Evolutionary conservation across 2,888 invertebrate genomes (phyloP), one percentile per base, ranked within the genome.

Genomic region (Myopa tessellatipennis): DNA sequence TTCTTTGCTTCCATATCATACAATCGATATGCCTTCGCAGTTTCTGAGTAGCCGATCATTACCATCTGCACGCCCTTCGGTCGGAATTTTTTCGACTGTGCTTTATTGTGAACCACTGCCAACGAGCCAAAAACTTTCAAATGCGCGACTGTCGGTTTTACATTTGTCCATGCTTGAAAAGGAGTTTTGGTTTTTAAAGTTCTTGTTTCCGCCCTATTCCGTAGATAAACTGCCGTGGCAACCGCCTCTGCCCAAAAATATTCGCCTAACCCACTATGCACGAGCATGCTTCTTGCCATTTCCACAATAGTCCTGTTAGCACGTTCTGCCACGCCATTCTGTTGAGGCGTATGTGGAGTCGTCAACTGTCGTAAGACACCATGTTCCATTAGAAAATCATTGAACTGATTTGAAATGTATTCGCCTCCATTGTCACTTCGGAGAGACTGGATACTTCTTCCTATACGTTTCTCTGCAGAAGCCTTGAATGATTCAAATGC

Each of bases 221-320:
- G 77, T 55, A 78, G 60, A 65, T 78, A 80, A 8, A 77, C 74
- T 16, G 79, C 76, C 34, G 79, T 80, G 12, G 69, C 45, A 52
- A 69, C 69, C 18, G 69, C 81, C 6, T 81, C 81, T 18, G 76
- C 82, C 73, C 83, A 83, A n/a, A 82, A 73, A n/a, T 76, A 45
- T 61, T 79, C 85, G 82, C 45, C 82, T 6, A 84, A 34, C 4
- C 78, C 79, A 40, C 80, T 72, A 18, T 83, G 78, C 0, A 81
- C 52, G 26, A 87, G 58, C 82, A 86, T 83, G 16, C 82, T 79
- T 14, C 85, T 79, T 4, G 85, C 84, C 73, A 81, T 81, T 58
- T 85, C 84, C 34, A 84, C 67, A n/a, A 80, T 36, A 3, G 80
- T 79, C 14, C 79, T 65, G 74, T 80, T 80, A 0, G 77, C 80